Evolutionary conservation across 2,888 invertebrate genomes (phyloP).

Genomic region (Cerastis rubricosa): DNA sequence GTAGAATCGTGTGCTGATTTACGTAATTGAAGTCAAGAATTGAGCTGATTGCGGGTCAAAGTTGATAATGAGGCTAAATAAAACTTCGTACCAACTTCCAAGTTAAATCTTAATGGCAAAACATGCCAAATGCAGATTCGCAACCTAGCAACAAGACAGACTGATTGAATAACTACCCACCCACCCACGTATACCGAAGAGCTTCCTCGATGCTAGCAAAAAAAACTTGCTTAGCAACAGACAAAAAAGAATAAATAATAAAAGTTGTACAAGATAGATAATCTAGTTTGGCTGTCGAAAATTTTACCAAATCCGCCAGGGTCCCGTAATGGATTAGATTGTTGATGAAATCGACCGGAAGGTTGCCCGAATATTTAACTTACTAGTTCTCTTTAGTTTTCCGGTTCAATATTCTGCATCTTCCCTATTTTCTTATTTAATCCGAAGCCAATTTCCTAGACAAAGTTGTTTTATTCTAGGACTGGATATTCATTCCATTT

Average conservation of each 20-base stretch:
- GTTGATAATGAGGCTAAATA: conserved; percentile 54
- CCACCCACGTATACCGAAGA: conserved; percentile 52
- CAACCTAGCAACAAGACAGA: conserved; percentile 55
- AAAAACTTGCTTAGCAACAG: conserved; percentile 64
- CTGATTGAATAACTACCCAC: conserved; percentile 57
- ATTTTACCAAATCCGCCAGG: conserved; percentile 58
- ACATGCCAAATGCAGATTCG: conserved; percentile 57
- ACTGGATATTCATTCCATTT: conserved; percentile 11
- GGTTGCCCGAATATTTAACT: conserved; percentile 42
- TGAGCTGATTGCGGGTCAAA: conserved; percentile 60
- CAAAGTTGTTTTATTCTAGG: conserved; percentile 8
- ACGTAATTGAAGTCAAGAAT: conserved; percentile 62
- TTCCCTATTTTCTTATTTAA: conserved; percentile 31
- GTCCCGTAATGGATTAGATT: conserved; percentile 67
- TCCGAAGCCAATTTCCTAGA: conserved; percentile 26
- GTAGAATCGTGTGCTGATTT: conserved; percentile 58
- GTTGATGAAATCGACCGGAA: conserved; percentile 62
- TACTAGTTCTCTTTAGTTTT: conserved; percentile 37
- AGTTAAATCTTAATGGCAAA: conserved; percentile 45
- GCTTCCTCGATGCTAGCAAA: conserved; percentile 64
- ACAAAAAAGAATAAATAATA: conserved; percentile 63
- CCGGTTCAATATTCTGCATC: conserved; percentile 27
- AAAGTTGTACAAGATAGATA: conserved; percentile 65
- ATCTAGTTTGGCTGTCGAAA: conserved; percentile 69
- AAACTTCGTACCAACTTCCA: conserved; percentile 29